A percentile compares a stretch with the other conserved stretches of the same genome.
Evolutionary conservation across 2,888 invertebrate genomes (phyloP).

Genomic region (Drosophila subquinaria): DNA sequence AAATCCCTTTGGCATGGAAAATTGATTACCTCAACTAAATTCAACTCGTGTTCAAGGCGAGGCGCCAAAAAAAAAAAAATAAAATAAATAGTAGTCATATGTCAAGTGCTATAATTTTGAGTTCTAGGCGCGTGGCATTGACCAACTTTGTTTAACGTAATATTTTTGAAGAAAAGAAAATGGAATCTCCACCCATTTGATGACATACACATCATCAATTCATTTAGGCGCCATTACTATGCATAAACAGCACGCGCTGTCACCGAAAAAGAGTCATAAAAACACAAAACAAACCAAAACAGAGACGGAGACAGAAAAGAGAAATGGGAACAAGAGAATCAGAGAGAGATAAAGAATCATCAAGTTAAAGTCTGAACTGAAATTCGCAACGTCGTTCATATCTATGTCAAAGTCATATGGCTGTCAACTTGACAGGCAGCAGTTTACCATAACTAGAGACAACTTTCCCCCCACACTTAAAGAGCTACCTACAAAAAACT

Average conservation of each 20-base stretch:
- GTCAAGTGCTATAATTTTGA: constrained; percentile 42
- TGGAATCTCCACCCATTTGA: background rate
- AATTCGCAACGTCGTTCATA: constrained; percentile 51
- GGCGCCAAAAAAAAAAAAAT: constrained; percentile 14
- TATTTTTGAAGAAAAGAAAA: constrained; percentile 46
- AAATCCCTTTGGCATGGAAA: constrained; percentile 48
- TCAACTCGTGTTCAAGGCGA: constrained; percentile 48
- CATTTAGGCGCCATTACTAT: constrained; percentile 42
- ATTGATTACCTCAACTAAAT: constrained; percentile 58
- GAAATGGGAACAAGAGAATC: background rate
- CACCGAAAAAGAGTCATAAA: constrained; percentile 24
- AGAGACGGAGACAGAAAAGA: background rate
- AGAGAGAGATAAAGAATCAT: background rate
- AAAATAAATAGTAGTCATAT: constrained; percentile 36
- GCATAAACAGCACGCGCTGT: constrained; percentile 35
- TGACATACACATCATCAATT: constrained; percentile 13
- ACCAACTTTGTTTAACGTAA: constrained; percentile 58
- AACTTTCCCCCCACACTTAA: too few relatives aligned
- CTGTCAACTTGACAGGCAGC: constrained; percentile 25
- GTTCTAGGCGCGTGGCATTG: constrained; percentile 66
- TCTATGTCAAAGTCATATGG: constrained; percentile 71
- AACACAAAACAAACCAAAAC: constrained; percentile 11
- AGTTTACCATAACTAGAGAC: constrained; percentile 26
- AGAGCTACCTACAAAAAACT: constrained; percentile 21
- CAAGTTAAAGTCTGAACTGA: constrained; percentile 30